Percentiles rank a stretch among this genome's conserved stretches.
phyloP scores from a whole-genome alignment of 2,888 invertebrate species.

The Ptychoptera contaminata region DNA sequence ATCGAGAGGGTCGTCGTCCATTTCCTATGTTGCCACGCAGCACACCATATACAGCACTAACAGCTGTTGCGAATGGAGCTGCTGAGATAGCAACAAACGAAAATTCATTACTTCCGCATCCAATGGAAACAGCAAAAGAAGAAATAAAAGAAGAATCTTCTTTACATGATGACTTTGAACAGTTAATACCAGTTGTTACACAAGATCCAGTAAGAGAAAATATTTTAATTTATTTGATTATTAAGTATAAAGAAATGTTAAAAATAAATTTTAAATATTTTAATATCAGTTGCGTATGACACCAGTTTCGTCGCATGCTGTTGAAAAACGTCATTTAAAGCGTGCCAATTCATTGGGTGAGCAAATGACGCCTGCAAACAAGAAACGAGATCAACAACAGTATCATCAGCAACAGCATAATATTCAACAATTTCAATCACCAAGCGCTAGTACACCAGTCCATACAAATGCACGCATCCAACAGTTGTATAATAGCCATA shows the following conservation, averaged over 20 bases:
- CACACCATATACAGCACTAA: conserved; percentile 72
- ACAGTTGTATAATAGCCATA: conserved; percentile 18
- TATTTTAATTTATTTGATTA: conserved; percentile 11
- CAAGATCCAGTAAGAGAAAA: conserved; percentile 25
- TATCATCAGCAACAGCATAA: conserved; percentile 4
- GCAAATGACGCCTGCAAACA: conserved; percentile 1
- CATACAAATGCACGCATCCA: conserved; percentile 16
- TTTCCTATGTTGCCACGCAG: conserved; percentile 71
- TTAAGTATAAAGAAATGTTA: neutral
- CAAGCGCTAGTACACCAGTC: conserved; percentile 9
- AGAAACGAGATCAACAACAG: conserved; percentile 7
- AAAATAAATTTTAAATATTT: neutral
- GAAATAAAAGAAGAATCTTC: conserved; percentile 8
- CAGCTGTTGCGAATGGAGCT: conserved; percentile 66
- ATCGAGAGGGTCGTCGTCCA: conserved; percentile 68
- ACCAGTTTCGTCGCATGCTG: neutral
- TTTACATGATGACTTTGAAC: conserved; percentile 11
- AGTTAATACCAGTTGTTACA: conserved; percentile 17
- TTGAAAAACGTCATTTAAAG: conserved; percentile 9
- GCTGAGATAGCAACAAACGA: conserved; percentile 47
- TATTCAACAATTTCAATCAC: neutral
- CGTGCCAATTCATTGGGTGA: conserved; percentile 4
- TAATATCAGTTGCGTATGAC: neutral
- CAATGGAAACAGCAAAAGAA: conserved; percentile 30
- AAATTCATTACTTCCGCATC: conserved; percentile 40